Evolutionary conservation across 2,888 invertebrate genomes (phyloP).

Genomic region (Meganola albula): DNA sequence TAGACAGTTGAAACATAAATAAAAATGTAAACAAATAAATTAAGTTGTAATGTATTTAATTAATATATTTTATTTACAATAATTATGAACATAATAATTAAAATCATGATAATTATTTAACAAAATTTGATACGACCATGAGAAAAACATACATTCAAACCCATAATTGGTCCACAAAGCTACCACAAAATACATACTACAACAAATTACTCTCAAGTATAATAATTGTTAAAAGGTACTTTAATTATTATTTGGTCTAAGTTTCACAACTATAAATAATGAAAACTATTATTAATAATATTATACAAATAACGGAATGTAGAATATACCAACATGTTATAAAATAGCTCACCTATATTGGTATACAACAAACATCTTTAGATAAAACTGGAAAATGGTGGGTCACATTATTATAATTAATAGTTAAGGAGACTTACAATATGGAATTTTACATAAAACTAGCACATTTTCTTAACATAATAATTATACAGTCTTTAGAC

Average conservation of each 20-base stretch:
- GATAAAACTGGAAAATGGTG: slow-evolving; percentile 76
- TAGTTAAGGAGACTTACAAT: slow-evolving; percentile 43
- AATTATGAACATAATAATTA: slow-evolving; percentile 48
- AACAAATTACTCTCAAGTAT: slow-evolving; percentile 61
- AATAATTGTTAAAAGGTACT: slow-evolving; percentile 75
- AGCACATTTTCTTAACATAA: slow-evolving; percentile 66
- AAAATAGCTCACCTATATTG: slow-evolving; percentile 56
- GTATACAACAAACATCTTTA: slow-evolving; percentile 70
- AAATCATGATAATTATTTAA: slow-evolving; percentile 60
- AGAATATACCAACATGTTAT: slow-evolving; percentile 65
- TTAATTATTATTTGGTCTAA: slow-evolving; percentile 79
- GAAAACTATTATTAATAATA: slow-evolving; percentile 64
- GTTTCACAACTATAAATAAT: slow-evolving; percentile 74
- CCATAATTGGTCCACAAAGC: slow-evolving; percentile 73
- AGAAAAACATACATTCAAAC: slow-evolving; percentile 68
- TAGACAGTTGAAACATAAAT: slow-evolving; percentile 24
- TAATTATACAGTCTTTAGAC: slow-evolving; percentile 78
- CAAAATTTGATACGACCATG: slow-evolving; percentile 64
- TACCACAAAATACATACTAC: slow-evolving; percentile 67
- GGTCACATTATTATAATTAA: slow-evolving; percentile 67
- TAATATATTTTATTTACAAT: slow-evolving; percentile 74
- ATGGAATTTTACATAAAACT: slow-evolving; percentile 75
- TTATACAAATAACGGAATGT: slow-evolving; percentile 77
- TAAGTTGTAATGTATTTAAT: slow-evolving; percentile 51
- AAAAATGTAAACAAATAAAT: slow-evolving; percentile 17